These are phyloP conservation scores for Stenichneumon culpator DNA, from an alignment of 2,888 invertebrate genomes.

Conservation along the genomic window DNA sequence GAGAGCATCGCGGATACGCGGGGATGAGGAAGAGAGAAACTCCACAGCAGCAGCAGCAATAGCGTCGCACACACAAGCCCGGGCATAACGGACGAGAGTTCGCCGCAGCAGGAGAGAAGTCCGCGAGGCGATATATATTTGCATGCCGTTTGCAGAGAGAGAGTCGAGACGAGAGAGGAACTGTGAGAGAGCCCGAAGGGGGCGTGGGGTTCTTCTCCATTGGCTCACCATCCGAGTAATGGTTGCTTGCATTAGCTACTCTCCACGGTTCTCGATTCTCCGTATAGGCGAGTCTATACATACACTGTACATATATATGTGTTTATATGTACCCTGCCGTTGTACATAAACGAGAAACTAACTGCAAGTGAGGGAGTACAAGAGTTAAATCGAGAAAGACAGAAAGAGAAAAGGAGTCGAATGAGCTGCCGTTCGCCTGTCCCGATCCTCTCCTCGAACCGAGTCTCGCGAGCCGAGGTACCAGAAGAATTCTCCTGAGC, in stretches of 20 bases:
- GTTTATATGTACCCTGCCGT: constrained; percentile 28
- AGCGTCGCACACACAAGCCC: constrained; percentile 41
- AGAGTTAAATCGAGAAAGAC: constrained; percentile 57
- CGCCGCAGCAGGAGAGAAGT: constrained; percentile 69
- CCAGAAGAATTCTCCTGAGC: constrained; percentile 30
- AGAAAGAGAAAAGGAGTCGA: constrained; percentile 62
- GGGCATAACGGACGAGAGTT: constrained; percentile 59
- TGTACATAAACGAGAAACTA: constrained; percentile 50
- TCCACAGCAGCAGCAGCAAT: constrained; percentile 37
- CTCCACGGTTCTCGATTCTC: constrained; percentile 70
- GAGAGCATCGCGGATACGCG: constrained; percentile 32
- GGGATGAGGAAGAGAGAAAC: constrained; percentile 45
- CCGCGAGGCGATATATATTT: constrained; percentile 79
- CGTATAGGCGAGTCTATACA: constrained; percentile 59
- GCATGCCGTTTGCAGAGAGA: constrained; percentile 80
- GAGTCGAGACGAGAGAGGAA: constrained; percentile 41
- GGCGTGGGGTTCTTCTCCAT: constrained; percentile 85
- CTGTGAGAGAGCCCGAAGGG: constrained; percentile 79
- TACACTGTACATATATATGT: constrained; percentile 11
- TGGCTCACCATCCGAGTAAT: constrained; percentile 84
- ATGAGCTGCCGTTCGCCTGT: constrained; percentile 48
- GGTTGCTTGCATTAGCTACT: constrained; percentile 84
- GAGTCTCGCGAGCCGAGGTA: constrained; percentile 40
- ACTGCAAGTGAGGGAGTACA: constrained; percentile 60
- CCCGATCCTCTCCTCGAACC: constrained; percentile 53